Conservation (phyloP, 2,797 vertebrate species). For the Falco cherrug region DNA sequence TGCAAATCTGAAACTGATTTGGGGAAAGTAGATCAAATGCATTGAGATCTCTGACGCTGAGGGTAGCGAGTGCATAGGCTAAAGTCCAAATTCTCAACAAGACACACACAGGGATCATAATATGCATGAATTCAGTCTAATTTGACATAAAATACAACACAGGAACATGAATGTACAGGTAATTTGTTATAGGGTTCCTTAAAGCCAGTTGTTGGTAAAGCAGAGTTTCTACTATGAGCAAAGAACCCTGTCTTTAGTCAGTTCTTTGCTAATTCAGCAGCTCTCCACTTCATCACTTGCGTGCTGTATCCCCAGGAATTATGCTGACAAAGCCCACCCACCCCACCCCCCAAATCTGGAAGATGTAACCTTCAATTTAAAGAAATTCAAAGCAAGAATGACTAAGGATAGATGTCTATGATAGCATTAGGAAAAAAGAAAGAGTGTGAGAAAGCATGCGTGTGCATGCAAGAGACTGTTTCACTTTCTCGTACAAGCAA, state of each 20-base stretch:
- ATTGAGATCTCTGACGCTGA: background rate
- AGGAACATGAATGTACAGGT: background rate
- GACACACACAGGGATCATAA: background rate
- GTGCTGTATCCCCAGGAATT: background rate
- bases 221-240: background rate
- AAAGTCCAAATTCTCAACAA: background rate
- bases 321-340: background rate
- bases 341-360: background rate
- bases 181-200: background rate
- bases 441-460: rapidly evolving
- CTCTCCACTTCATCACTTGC: background rate
- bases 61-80: background rate
- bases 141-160: background rate
- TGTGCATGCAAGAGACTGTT: background rate
- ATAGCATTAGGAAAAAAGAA: background rate
- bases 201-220: background rate
- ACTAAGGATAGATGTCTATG: background rate
- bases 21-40: background rate
- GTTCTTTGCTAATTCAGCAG: background rate
- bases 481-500: background rate
- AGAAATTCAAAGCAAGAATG: background rate
- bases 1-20: background rate
- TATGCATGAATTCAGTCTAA: background rate
- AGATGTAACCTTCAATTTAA: background rate
- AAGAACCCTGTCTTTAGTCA: rapidly evolving